These are phyloP conservation scores for Aleadryas rufinucha DNA, from an alignment of 2,113 vertebrate species.

Conservation along the genomic window DNA sequence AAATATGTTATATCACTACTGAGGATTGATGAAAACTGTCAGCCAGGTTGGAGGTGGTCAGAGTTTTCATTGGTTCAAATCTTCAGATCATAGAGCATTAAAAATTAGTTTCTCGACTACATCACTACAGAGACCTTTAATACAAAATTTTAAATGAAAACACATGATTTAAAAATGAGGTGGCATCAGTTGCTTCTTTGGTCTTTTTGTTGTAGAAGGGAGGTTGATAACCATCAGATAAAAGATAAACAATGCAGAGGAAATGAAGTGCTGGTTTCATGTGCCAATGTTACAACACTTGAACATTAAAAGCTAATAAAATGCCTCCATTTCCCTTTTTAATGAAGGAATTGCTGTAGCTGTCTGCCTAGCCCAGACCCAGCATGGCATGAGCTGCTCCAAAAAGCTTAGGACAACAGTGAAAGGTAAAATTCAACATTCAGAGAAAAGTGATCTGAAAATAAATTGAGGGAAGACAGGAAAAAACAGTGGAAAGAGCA, in stretches of 20 bases:
- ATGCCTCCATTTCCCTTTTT: not conserved
- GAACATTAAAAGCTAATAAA: not conserved
- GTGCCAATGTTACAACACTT: not conserved
- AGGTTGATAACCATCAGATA: not conserved
- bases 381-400: not conserved
- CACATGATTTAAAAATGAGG: not conserved
- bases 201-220: not conserved
- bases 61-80: not conserved
- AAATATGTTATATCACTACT: not conserved
- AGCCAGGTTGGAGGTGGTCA: not conserved
- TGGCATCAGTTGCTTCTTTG: not conserved
- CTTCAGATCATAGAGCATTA: not conserved
- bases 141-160: not conserved
- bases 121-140: not conserved
- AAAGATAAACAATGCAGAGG: not conserved
- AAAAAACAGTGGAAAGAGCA: not conserved
- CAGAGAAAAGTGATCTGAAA: not conserved
- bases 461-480: not conserved
- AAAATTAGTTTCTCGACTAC: not conserved
- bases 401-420: not conserved
- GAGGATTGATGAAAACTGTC: not conserved
- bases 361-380: not conserved
- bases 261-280: not conserved
- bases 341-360: not conserved
- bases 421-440: not conserved